Base-by-base conservation (phyloP, 2,888 invertebrate species). In the Chymomyza caudatula region DNA sequence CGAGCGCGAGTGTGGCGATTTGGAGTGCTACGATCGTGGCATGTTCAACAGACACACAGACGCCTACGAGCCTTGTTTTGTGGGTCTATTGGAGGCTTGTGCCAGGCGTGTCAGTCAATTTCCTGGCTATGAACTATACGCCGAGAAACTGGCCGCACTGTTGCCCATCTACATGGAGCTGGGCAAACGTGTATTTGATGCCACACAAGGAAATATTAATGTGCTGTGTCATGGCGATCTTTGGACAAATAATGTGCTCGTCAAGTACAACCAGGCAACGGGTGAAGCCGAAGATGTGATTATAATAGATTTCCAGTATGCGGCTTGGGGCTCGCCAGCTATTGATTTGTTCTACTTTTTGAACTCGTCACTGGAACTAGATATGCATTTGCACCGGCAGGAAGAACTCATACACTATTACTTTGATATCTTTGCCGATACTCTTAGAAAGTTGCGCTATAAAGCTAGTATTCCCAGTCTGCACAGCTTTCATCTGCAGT, bases 281-380 rank as follows among this genome's bases (percentile, higher is more conserved):
- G 76, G 82, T 0, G 75, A 85, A n/a, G 80, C 88, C 0, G 62
- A 78, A 2, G 89, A 90, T 75, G 87, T 78, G 0, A 76, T 89
- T 3, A 72, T 90, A 2, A 88, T 90, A 37, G 90, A 90, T 65
- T 90, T 90, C 17, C 90, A 90, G 59, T 90, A 88, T 71, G 75
- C 87, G n/a, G 87, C 73, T n/a, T 90, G 90, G 90, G 85, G 87
- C 29, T 90, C 90, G 5, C 90, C 90, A 2, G 88, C 88, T 0
- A 80, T 90, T 43, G 90, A 90, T 80, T 71, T 90, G 13, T 88
- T 88, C 63, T 89, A 90, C 59, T 87, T 90, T 4, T 64, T 90
- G 4, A 89, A 90, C 55, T 86, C 89, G 0, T 90, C 90, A 0
- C 55, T 90, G 59, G 67, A 75, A 3, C 85, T 89, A 11, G 88